Conservation (phyloP, 2,888 invertebrate genomes). For the Philhelius pedissequus region DNA sequence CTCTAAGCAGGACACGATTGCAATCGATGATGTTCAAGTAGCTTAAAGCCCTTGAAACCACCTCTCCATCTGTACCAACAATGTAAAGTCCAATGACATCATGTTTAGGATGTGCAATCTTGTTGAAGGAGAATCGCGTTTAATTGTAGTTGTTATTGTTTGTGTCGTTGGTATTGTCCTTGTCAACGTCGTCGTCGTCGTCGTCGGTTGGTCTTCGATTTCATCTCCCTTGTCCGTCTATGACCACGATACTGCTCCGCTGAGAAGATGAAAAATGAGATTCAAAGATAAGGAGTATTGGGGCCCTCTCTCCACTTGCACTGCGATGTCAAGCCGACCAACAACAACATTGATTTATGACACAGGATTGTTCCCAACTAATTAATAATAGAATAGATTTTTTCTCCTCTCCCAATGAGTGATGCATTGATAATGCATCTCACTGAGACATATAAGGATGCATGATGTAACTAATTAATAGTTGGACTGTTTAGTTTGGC, state of each 20-base stretch:
- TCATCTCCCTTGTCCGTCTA: background rate
- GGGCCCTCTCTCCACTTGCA: background rate
- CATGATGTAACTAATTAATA: slow-evolving; percentile 61
- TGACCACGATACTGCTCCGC: background rate
- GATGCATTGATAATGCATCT: slow-evolving; percentile 64
- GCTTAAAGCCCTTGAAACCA: slow-evolving; percentile 17
- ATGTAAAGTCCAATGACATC: slow-evolving; percentile 48
- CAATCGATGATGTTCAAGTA: slow-evolving; percentile 42
- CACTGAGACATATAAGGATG: slow-evolving; percentile 55
- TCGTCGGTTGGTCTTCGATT: slow-evolving; percentile 2
- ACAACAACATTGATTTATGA: slow-evolving; percentile 64
- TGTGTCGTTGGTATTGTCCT: slow-evolving; percentile 9
- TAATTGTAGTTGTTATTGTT: slow-evolving; percentile 42
- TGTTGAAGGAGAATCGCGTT: slow-evolving; percentile 37
- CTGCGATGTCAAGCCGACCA: slow-evolving; percentile 14
- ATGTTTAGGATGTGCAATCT: slow-evolving; percentile 14
- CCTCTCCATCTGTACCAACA: background rate
- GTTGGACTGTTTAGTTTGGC: slow-evolving; percentile 4
- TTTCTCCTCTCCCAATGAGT: slow-evolving; percentile 26
- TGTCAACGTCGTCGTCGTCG: slow-evolving; percentile 6
- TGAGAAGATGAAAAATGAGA: slow-evolving; percentile 63
- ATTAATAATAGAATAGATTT: slow-evolving; percentile 63
- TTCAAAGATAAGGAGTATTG: slow-evolving; percentile 53
- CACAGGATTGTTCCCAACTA: slow-evolving; percentile 54
- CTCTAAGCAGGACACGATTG: slow-evolving; percentile 15